Percentiles rank a stretch among this genome's conserved stretches.
Conservation (phyloP, 2,888 invertebrate genomes). For the Agrotis segetum region DNA sequence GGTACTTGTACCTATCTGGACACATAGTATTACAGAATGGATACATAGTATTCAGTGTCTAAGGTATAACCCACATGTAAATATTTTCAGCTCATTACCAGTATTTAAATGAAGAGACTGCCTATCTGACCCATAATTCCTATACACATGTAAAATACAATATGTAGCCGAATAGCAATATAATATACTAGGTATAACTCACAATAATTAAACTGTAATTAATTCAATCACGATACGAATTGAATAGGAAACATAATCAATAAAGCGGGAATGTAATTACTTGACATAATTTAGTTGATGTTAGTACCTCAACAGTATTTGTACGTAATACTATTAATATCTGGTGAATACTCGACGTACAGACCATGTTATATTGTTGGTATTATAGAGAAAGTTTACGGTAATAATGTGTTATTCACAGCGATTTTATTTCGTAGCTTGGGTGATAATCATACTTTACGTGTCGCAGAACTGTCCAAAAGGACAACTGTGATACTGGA, state of each 20-base stretch:
- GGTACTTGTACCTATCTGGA: no score
- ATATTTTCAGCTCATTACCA: no score
- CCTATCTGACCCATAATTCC: neutral
- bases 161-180: neutral
- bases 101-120: no score
- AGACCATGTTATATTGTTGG: neutral
- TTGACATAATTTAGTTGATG: conserved; percentile 30
- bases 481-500: no score
- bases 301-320: conserved; percentile 8
- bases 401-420: neutral
- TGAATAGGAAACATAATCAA: conserved; percentile 42
- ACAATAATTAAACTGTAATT: conserved; percentile 24
- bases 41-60: no score
- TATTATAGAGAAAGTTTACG: neutral
- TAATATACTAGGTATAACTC: neutral
- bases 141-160: neutral
- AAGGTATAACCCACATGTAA: no score
- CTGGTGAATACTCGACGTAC: neutral
- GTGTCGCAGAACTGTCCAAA: no score
- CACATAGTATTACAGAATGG: no score
- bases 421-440: no score
- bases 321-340: conserved; percentile 24
- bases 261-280: conserved; percentile 40
- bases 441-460: neutral
- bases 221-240: conserved; percentile 31